These are phyloP conservation scores for Rallus crepitans DNA, from an alignment of 2,797 vertebrate genomes.

Conservation along the genomic window DNA sequence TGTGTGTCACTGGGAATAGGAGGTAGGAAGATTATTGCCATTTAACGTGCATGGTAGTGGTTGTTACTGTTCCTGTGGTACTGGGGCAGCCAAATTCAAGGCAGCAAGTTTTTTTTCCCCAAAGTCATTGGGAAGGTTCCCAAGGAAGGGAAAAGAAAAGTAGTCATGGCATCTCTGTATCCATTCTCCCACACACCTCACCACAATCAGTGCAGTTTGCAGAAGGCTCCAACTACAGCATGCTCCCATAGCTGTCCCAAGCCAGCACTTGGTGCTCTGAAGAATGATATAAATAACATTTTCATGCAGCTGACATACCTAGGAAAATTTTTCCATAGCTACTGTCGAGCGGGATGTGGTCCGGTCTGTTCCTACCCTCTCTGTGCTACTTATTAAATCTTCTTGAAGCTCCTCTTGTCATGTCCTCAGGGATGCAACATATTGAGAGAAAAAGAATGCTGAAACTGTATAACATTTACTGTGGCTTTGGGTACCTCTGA, in stretches of 20 bases:
- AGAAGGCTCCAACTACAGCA: background rate
- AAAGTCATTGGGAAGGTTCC: background rate
- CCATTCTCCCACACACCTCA: rapidly evolving
- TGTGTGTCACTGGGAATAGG: background rate
- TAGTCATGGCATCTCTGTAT: no score
- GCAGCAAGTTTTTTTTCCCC: background rate
- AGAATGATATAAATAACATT: background rate
- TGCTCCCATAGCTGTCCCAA: background rate
- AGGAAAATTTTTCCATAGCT: background rate
- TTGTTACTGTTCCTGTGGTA: background rate
- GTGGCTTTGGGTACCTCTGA: background rate
- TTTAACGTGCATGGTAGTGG: background rate
- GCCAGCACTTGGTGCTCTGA: background rate
- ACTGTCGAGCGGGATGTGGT: background rate
- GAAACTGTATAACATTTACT: background rate
- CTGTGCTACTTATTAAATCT: background rate
- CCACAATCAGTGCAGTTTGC: background rate
- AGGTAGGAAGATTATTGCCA: background rate
- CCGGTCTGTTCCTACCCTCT: background rate
- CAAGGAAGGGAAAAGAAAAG: background rate
- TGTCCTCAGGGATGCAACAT: background rate
- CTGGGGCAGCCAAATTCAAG: background rate
- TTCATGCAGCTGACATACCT: background rate
- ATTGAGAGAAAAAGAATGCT: background rate
- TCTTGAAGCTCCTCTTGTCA: background rate